Percentiles rank a stretch among this genome's conserved stretches.
Conservation (phyloP, 2,797 vertebrate species). For the Pyrocephalus nanus region DNA sequence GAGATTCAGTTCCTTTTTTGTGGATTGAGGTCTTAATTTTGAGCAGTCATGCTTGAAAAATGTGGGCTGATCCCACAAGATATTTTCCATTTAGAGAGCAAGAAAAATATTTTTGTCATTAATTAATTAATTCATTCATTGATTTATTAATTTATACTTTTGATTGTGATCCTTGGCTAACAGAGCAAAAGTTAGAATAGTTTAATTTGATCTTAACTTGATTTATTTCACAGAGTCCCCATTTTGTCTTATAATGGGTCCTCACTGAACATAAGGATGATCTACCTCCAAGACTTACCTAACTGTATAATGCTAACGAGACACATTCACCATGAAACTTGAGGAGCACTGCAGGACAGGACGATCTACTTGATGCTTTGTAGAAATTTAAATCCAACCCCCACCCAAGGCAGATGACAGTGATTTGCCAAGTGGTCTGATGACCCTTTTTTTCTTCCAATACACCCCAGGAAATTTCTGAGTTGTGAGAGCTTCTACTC, state of each 20-base stretch:
- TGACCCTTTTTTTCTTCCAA: neutral
- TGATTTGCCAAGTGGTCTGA: neutral
- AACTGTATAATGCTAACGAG: neutral
- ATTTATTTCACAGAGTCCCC: neutral
- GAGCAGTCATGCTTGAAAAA: neutral
- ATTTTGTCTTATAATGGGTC: neutral
- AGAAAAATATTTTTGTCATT: neutral
- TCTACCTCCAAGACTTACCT: neutral
- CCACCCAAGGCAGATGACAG: neutral
- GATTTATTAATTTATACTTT: neutral
- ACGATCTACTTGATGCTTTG: neutral
- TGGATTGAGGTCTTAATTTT: neutral
- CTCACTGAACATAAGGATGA: neutral
- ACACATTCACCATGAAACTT: neutral
- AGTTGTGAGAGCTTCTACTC: neutral
- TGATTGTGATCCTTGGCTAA: neutral
- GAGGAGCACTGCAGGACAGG: neutral
- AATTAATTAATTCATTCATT: neutral
- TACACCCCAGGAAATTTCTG: neutral
- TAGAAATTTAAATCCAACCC: neutral
- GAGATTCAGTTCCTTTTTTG: neutral
- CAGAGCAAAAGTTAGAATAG: neutral
- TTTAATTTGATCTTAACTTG: neutral
- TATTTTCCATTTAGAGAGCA: neutral
- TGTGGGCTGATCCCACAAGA: rapidly evolving